Conservation (phyloP, 2,797 vertebrate genomes). For the Gastrophryne carolinensis region DNA sequence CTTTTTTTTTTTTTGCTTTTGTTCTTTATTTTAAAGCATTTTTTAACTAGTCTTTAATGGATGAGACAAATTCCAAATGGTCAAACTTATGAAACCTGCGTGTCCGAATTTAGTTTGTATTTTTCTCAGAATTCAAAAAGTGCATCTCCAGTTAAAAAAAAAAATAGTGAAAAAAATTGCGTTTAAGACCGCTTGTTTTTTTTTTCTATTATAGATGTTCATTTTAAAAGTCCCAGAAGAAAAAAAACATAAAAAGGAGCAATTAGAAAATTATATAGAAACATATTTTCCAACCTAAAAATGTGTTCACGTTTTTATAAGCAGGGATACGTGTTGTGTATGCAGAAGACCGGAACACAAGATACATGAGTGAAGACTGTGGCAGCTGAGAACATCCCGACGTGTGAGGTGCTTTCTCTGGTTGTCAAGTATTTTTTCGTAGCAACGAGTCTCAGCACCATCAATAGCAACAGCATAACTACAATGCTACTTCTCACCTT, state of each 20-base stretch:
- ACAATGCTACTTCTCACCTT: constrained; percentile 70
- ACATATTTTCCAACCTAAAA: constrained; percentile 27
- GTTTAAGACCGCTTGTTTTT: constrained; percentile 58
- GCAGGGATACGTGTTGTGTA: constrained; percentile 8
- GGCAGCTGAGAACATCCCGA: not conserved
- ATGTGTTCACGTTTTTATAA: constrained; percentile 12
- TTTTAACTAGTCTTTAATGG: constrained; percentile 17
- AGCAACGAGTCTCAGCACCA: constrained; percentile 57
- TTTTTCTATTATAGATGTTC: constrained; percentile 48
- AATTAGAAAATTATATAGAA: constrained; percentile 3
- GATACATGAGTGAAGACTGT: constrained; percentile 2
- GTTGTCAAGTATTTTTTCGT: constrained; percentile 63
- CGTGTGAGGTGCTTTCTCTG: constrained; percentile 64
- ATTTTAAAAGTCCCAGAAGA: constrained; percentile 12
- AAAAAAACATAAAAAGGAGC: not conserved
- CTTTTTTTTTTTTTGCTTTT: constrained; percentile 60
- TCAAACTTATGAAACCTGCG: constrained; percentile 54
- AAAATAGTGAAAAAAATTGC: constrained; percentile 9
- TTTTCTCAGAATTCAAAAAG: constrained; percentile 62
- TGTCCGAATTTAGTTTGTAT: constrained; percentile 62
- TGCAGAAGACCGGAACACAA: not conserved
- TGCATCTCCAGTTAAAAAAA: constrained; percentile 26
- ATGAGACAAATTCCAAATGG: constrained; percentile 11
- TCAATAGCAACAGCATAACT: constrained; percentile 66
- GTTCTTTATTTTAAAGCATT: constrained; percentile 62